Conservation (phyloP, 2,888 invertebrate genomes). For the Drosophila atroscutellata region DNA sequence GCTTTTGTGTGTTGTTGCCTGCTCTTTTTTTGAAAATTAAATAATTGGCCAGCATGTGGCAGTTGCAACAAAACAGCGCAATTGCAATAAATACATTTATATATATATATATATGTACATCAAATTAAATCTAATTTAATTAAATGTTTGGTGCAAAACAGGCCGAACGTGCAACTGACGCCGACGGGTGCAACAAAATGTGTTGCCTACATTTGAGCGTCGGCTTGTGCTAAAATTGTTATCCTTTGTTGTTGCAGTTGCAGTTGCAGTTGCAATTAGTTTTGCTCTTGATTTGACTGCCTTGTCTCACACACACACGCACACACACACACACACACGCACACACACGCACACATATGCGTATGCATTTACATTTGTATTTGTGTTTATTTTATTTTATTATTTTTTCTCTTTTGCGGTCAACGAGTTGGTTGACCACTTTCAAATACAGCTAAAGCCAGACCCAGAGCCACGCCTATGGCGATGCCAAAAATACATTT, state of each 20-base stretch:
- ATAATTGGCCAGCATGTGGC: conserved; percentile 45
- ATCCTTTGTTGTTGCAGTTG: conserved; percentile 32
- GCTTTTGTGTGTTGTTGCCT: not conserved
- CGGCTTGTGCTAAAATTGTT: conserved; percentile 33
- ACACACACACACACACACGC: conserved; percentile 12
- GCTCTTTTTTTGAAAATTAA: conserved; percentile 5
- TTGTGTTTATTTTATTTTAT: conserved; percentile 69
- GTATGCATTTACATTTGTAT: conserved; percentile 45
- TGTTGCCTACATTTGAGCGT: conserved; percentile 76
- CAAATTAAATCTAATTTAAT: conserved; percentile 69
- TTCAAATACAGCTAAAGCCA: conserved; percentile 71
- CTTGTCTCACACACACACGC: conserved; percentile 32
- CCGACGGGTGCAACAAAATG: conserved; percentile 38
- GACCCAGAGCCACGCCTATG: conserved; percentile 23
- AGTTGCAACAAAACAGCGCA: conserved; percentile 6
- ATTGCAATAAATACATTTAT: conserved; percentile 43
- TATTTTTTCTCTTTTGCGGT: conserved; percentile 81
- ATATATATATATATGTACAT: not conserved
- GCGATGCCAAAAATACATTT: conserved; percentile 5
- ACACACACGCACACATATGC: conserved; percentile 18
- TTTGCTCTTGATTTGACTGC: conserved; percentile 78
- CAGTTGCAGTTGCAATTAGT: conserved; percentile 56
- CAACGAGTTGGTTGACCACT: conserved; percentile 84
- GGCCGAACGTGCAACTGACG: conserved; percentile 38
- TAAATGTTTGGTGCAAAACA: conserved; percentile 58